These are phyloP conservation scores for Ellobium chinense DNA, from an alignment of 2,888 invertebrate genomes.

Conservation along the genomic window DNA sequence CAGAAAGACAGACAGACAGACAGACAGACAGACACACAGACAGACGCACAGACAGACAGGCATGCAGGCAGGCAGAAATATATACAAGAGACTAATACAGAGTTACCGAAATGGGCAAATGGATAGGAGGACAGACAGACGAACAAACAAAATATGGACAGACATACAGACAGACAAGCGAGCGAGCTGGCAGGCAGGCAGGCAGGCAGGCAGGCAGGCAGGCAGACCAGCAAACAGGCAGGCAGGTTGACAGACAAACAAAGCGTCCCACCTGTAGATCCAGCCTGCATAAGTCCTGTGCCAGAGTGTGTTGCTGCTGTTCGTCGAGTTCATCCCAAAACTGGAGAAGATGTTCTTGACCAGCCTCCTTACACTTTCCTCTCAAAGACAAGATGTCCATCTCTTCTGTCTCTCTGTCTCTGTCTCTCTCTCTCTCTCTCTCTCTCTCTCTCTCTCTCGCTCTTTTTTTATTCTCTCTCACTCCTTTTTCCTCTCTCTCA, in stretches of 20 bases:
- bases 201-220: background rate
- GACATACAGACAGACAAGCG: background rate
- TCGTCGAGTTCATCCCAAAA: conserved; percentile 88
- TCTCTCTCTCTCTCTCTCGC: conserved; percentile 79
- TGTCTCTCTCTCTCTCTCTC: conserved; percentile 9
- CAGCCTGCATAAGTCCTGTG: conserved; percentile 82
- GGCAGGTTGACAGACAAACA: background rate
- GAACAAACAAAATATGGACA: background rate
- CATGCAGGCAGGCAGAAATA: background rate
- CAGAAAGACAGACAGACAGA: background rate
- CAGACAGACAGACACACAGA: background rate
- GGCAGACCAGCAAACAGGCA: background rate
- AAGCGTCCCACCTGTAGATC: conserved; percentile 80
- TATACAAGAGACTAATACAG: background rate
- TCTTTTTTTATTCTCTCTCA: conserved; percentile 80
- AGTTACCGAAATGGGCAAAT: background rate
- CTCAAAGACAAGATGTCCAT: background rate
- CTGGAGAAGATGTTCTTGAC: conserved; percentile 89
- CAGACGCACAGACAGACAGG: background rate
- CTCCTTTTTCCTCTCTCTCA: background rate
- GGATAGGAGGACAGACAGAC: background rate
- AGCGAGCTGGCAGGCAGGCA: background rate
- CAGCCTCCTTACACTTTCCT: conserved; percentile 14
- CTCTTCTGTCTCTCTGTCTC: background rate
- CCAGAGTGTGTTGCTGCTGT: conserved; percentile 83